Base-by-base conservation (phyloP, 2,888 invertebrate genomes). In the Elegia similella region DNA sequence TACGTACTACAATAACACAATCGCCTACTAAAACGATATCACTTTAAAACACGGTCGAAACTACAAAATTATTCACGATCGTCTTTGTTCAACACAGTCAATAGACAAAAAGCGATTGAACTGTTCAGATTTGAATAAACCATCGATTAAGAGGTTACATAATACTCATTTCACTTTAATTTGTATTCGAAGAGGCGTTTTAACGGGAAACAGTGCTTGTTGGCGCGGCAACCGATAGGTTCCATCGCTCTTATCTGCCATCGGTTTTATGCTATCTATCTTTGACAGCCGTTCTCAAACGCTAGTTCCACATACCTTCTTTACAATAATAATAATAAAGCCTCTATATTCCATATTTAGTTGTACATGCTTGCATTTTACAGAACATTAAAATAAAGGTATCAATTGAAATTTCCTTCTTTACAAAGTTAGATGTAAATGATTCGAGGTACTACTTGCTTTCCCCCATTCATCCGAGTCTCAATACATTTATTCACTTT, bases 71-170 rank as follows among this genome's bases (percentile, higher is more conserved):
- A 48, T 48, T 32, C 48, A 48, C 48, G 48, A 48, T 48, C 15
- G 48, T 48, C 48, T 47, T 47, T 47, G 47, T 47, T 48, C 13
- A 30, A 48, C 30, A 48, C 48, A 32, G 32, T 16, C 32, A 32
- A 32, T 48, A 32, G 32, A 15, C 48, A 15, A 48, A 47, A 30
- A 47, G 30, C 48, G 15, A 48, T 48, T 13, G 32, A 48, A 48
- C 32, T 46, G 23, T 17, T 17, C 23, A 12, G 13, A 48, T 48
- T 48, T 48, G 16, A 48, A 48, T 48, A 32, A 48, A 32, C 32
- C 32, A 32, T 48, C 48, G 48, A 48, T 48, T 32, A 48, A 32
- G 7, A n/a, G 29, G 52, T 29, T 53, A 53, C 42, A 29, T 42
- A 52, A 52, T 3, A 10, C 32, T 48, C 42, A 42, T 53, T 29